Evolutionary conservation across 2,113 vertebrate genomes (phyloP).

Genomic region (Lophotis ruficrista): DNA sequence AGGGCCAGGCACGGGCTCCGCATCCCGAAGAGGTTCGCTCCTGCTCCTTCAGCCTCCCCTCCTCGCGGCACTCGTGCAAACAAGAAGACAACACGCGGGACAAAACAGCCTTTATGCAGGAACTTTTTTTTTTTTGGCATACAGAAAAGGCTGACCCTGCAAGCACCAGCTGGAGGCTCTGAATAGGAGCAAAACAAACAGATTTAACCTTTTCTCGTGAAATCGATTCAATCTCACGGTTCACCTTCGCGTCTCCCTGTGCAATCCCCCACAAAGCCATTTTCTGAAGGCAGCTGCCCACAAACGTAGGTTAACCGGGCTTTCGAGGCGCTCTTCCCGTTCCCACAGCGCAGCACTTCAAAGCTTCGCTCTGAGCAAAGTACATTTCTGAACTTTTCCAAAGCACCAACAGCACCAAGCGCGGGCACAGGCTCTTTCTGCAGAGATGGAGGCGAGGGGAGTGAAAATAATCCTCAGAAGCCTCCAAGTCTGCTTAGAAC

Average conservation of each 20-base stretch:
- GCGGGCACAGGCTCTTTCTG: not conserved
- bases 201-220: conserved; percentile 20
- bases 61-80: not conserved
- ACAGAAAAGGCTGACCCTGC: conserved; percentile 17
- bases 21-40: not conserved
- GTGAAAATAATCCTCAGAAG: conserved; percentile 28
- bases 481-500: conserved; percentile 8
- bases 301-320: conserved; percentile 13
- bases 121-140: not conserved
- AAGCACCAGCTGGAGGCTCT: conserved; percentile 19
- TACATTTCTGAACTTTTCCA: conserved; percentile 23
- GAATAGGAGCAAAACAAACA: conserved; percentile 10
- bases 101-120: conserved; percentile 22
- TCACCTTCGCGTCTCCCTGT: conserved; percentile 1
- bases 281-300: conserved; percentile 22
- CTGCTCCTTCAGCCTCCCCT: not conserved
- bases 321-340: not conserved
- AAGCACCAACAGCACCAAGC: conserved; percentile 29
- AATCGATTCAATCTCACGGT: not conserved
- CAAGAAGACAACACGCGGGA: not conserved
- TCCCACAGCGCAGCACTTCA: conserved; percentile 55
- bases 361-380: conserved; percentile 52
- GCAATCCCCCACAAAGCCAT: not conserved
- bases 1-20: not conserved
- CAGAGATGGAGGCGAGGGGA: not conserved